Base-by-base conservation (phyloP, 2,888 invertebrate genomes). In the Xestia xanthographa region DNA sequence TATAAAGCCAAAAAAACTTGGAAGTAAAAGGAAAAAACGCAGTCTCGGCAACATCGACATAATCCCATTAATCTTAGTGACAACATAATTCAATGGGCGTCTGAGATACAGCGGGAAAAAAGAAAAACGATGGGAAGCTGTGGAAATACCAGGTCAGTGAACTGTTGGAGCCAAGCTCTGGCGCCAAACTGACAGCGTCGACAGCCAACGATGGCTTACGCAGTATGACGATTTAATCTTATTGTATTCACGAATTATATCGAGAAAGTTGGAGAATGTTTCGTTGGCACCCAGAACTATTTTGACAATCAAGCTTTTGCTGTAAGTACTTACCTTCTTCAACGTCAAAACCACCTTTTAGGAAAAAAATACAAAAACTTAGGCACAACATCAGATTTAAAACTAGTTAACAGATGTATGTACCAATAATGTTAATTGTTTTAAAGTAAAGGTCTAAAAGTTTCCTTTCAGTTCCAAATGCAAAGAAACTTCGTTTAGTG, bases 21-120 rank as follows among this genome's bases (percentile, higher is more conserved):
- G 82, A 81, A 83, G 82, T 83, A 80, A 87, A 86, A 86, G 85
- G 76, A 87, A 80, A 85, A 86, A 69, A 77, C 75, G 26, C 75
- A 71, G 70, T 74, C 85, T 79, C 83, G 76, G 80, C 87, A 86
- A 88, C 87, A 88, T 89, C 84, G 90, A 88, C 90, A 86, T 92
- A 92, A 93, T 91, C 90, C 90, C 92, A 93, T 94, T 94, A 93
- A 94, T 94, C 93, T 93, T 89, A 83, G 86, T 90, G 92, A 92
- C 93, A 91, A 91, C 92, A 91, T 93, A 92, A 93, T 93, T 93
- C 92, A 92, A 91, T 90, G 91, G 87, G 88, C 87, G 86, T 80
- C 85, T 77, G 72, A 87, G 85, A 90, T 90, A 89, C 84, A 84
- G 50, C 79, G 84, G 75, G 73, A 65, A 60, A 62, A 66, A 79